Percentiles rank a stretch among this genome's conserved stretches.
Conservation (phyloP, 2,888 invertebrate species). For the Drosophila heteroneura region DNA sequence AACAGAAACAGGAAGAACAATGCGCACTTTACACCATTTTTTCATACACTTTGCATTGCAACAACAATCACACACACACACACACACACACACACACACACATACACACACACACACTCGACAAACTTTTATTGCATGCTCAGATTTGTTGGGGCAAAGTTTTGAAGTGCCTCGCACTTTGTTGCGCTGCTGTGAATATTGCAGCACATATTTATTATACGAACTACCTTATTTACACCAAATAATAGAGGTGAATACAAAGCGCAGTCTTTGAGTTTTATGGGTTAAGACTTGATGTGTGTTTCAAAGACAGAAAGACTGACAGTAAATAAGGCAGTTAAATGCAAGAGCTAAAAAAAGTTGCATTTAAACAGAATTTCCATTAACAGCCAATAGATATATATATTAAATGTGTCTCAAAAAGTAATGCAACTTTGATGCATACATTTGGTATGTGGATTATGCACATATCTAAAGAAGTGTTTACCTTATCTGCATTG, state of each 20-base stretch:
- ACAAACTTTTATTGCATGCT: slow-evolving; percentile 57
- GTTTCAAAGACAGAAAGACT: not conserved
- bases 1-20: slow-evolving; percentile 53
- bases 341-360: not conserved
- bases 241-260: not conserved
- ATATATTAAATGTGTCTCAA: no score
- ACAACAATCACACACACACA: slow-evolving; percentile 9
- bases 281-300: not conserved
- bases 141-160: slow-evolving; percentile 31
- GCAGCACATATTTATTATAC: slow-evolving; percentile 36
- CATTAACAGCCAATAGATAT: not conserved
- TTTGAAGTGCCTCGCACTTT: slow-evolving; percentile 26
- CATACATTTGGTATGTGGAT: not conserved
- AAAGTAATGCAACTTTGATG: not conserved
- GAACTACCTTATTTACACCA: slow-evolving; percentile 7
- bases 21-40: slow-evolving; percentile 65
- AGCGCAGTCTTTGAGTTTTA: slow-evolving; percentile 5
- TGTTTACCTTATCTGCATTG: not conserved
- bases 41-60: slow-evolving; percentile 59
- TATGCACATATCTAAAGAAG: not conserved
- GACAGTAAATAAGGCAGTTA: not conserved
- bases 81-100: not conserved
- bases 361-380: not conserved
- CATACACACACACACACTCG: slow-evolving; percentile 6
- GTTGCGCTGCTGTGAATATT: slow-evolving; percentile 36